Conservation (phyloP, 2,888 invertebrate species). For the Hirtodrosophila trivittata region DNA sequence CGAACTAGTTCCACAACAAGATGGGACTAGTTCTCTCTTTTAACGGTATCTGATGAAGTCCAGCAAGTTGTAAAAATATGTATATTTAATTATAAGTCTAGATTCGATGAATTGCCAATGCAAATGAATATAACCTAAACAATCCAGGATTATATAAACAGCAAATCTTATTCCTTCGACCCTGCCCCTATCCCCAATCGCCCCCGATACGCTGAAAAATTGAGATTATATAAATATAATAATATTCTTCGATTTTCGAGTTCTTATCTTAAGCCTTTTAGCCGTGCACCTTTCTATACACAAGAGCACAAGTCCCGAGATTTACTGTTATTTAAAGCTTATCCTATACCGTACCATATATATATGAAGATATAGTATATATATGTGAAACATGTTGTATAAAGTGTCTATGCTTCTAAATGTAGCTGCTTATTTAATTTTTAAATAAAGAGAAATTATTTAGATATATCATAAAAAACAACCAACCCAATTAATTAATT, state of each 20-base stretch:
- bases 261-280: slow-evolving; percentile 15
- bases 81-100: slow-evolving; percentile 67
- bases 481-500: neutral
- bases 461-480: slow-evolving; percentile 41
- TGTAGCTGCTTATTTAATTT: slow-evolving; percentile 81
- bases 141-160: slow-evolving; percentile 6
- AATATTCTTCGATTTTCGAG: slow-evolving; percentile 23
- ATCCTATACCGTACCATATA: slow-evolving; percentile 64
- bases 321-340: slow-evolving; percentile 67
- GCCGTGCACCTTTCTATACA: slow-evolving; percentile 24
- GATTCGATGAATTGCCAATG: slow-evolving; percentile 58
- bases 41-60: slow-evolving; percentile 33
- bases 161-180: neutral
- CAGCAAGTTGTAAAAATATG: slow-evolving; percentile 55
- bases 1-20: slow-evolving; percentile 53
- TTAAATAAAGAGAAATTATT: slow-evolving; percentile 78
- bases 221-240: slow-evolving; percentile 63
- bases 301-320: slow-evolving; percentile 52
- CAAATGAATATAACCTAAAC: slow-evolving; percentile 32
- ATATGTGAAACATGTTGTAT: slow-evolving; percentile 76
- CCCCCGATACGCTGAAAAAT: slow-evolving; percentile 25
- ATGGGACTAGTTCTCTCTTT: slow-evolving; percentile 36
- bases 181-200: neutral
- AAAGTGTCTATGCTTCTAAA: slow-evolving; percentile 80
- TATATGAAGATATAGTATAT: slow-evolving; percentile 64